A percentile compares a stretch with the other conserved stretches of the same genome.
phyloP scores from a whole-genome alignment of 1,140 invertebrate genomes.

The Listronotus oregonensis region DNA sequence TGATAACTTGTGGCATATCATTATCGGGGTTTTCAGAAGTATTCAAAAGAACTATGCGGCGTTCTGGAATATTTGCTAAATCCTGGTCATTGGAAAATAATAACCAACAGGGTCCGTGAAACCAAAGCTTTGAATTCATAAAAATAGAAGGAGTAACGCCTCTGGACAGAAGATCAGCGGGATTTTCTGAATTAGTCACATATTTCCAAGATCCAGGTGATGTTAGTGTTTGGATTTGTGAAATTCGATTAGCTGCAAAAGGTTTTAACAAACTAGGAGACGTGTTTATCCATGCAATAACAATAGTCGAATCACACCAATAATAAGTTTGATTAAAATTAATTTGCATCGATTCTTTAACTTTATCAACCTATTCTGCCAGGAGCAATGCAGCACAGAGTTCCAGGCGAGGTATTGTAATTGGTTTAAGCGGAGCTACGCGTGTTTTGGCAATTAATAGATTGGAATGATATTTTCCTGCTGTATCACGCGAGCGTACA shows the following conservation, averaged over 20 bases:
- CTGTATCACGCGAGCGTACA: background rate
- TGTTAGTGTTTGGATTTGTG: constrained; percentile 49
- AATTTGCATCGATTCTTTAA: background rate
- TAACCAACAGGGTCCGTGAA: constrained; percentile 43
- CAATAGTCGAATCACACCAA: constrained; percentile 19
- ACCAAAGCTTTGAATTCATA: constrained; percentile 47
- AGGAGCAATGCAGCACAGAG: constrained; percentile 38
- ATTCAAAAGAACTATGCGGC: background rate
- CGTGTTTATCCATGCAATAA: constrained; percentile 25
- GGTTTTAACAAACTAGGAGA: constrained; percentile 46
- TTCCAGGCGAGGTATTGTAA: constrained; percentile 46
- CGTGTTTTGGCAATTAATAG: too few species aligned
- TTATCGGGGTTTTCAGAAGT: background rate
- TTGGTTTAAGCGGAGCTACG: too few species aligned
- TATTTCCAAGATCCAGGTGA: constrained; percentile 45
- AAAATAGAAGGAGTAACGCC: constrained; percentile 38
- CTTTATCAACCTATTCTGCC: constrained; percentile 21
- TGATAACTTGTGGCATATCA: background rate
- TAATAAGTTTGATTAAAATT: background rate
- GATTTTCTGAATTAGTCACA: constrained; percentile 42
- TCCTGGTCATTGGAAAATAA: background rate
- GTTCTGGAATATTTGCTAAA: background rate
- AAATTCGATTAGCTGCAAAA: constrained; percentile 52
- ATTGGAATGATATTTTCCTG: too few species aligned
- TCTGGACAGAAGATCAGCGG: constrained; percentile 46